Evolutionary conservation across 2,888 invertebrate species (phyloP), one percentile per base, ranked within the genome.

Genomic region (Drosophila kuntzei): DNA sequence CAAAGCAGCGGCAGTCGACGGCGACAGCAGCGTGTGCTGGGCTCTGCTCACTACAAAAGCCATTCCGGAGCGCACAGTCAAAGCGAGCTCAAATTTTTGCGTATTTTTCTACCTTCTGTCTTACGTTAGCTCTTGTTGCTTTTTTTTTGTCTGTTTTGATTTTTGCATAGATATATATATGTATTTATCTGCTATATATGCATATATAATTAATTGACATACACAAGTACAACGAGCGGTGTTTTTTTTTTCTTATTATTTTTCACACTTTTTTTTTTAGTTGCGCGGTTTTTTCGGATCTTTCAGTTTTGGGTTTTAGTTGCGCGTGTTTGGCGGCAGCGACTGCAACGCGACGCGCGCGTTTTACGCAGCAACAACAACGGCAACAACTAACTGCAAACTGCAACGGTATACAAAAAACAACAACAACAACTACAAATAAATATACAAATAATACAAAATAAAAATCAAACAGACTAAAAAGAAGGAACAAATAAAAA

Each of bases 1-100:
- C 60, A 69, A 76, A 79, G 58, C 77, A 57, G 64, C 63, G 69
- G 65, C 85, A 82, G 80, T 81, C 71, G 85, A 80, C 71, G 64
- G 81, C 85, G 79, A 80, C 79, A 81, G 84, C 72, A 82, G 71
- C 79, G 76, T 76, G 80, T 58, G 76, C 74, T 76, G 64, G 74
- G 62, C 75, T 65, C 70, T 76, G 76, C 79, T 77, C 70, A 74
- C 67, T 59, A 80, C 71, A 74, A 78, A 77, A 80, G 75, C 79
- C 78, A 78, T 71, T 59, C 57, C 83, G 71, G 39, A 68, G 73
- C 73, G 77, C 68, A 80, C 76, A 70, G 79, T 69, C 74, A 65
- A 73, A 53, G 75, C 73, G 66, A 76, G 69, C 72, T 69, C 79
- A 79, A 79, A 65, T 25, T 12, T 20, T 68, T 57, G n/a, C n/a